Conservation (phyloP, 2,888 invertebrate species). For the Brachypterus glaber region DNA sequence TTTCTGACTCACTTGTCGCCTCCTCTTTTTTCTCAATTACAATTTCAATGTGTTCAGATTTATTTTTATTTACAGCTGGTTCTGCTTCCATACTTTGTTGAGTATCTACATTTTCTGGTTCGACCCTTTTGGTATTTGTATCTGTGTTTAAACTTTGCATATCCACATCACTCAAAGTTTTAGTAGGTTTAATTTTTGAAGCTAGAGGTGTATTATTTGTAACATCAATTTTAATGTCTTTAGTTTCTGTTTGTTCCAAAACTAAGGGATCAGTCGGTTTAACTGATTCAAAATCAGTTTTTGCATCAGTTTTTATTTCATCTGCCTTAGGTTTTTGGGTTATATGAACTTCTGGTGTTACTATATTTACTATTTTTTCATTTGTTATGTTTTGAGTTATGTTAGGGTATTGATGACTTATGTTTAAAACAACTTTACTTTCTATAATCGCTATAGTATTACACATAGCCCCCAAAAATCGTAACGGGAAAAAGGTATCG, state of each 20-base stretch:
- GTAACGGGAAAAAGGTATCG: conserved; percentile 52
- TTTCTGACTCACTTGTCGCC: too few species aligned
- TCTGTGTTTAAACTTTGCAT: background rate
- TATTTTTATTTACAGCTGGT: too few species aligned
- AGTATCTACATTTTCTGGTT: background rate
- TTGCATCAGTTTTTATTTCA: conserved; percentile 6
- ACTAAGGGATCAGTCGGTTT: conserved; percentile 17
- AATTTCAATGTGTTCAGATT: too few species aligned
- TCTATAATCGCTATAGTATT: conserved; percentile 62
- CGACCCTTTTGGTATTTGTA: background rate
- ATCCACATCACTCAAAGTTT: conserved; percentile 23
- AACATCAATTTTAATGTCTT: conserved; percentile 21
- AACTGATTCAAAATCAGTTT: conserved; percentile 2
- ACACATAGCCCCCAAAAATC: conserved; percentile 68
- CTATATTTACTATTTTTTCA: conserved; percentile 20
- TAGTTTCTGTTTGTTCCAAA: conserved; percentile 15
- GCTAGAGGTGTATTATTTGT: conserved; percentile 21
- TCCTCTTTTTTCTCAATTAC: too few species aligned
- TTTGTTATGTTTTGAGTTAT: conserved; percentile 23
- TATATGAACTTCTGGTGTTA: conserved; percentile 14
- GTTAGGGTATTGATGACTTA: conserved; percentile 41
- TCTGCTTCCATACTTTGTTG: too few species aligned
- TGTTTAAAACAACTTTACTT: conserved; percentile 56
- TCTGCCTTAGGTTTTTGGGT: background rate
- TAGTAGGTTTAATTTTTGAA: conserved; percentile 40